Conservation (phyloP, 1,140 invertebrate genomes). For the Drosophila bifasciata region DNA sequence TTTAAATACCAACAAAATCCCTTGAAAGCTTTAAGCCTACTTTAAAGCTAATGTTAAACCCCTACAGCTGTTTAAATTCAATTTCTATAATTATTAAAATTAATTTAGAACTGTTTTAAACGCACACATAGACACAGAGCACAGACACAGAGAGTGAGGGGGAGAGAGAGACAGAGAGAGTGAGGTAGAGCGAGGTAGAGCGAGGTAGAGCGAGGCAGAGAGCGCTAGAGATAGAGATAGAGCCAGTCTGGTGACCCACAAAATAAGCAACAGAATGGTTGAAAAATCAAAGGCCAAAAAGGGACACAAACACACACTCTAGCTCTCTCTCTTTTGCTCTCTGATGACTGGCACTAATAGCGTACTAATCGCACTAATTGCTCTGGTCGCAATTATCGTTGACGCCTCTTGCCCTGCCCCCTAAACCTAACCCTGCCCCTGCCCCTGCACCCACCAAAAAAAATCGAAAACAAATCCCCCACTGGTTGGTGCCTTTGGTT, state of each 20-base stretch:
- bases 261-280: slow-evolving; percentile 60
- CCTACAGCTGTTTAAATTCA: neutral
- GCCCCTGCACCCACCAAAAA: slow-evolving; percentile 22
- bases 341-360: slow-evolving; percentile 78
- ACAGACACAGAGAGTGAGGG: no score
- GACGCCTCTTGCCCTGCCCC: slow-evolving; percentile 32
- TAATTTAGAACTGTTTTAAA: slow-evolving; percentile 19
- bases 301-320: slow-evolving; percentile 12
- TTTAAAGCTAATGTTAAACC: neutral
- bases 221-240: neutral
- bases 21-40: neutral
- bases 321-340: slow-evolving; percentile 21
- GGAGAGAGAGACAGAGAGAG: no score
- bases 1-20: no score
- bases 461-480: slow-evolving; percentile 57
- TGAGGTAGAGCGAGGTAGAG: no score
- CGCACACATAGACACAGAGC: neutral
- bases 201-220: no score
- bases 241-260: slow-evolving; percentile 37
- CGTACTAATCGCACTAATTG: slow-evolving; percentile 80
- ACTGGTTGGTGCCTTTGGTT: slow-evolving; percentile 26
- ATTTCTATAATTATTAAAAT: slow-evolving; percentile 55
- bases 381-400: slow-evolving; percentile 78
- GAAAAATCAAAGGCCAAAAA: slow-evolving; percentile 59
- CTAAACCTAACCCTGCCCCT: neutral